phyloP scores from a whole-genome alignment of 1,140 invertebrate genomes.

The Camponotus pennsylvanicus region DNA sequence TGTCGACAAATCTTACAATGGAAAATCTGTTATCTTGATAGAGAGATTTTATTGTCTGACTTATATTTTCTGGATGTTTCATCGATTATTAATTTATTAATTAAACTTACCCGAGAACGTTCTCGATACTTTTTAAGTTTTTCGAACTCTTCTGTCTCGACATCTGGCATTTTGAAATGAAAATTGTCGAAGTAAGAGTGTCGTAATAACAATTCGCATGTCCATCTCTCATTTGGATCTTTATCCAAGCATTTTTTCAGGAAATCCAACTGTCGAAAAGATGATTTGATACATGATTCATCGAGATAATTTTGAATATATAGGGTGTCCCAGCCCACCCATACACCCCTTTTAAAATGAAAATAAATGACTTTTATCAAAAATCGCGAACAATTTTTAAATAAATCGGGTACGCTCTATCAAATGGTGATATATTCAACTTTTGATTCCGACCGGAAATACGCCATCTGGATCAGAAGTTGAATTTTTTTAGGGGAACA shows the following conservation, averaged over 20 bases:
- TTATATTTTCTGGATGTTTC: background rate
- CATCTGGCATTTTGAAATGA: conserved; percentile 91
- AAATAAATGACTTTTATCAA: too few species aligned
- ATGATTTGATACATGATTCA: background rate
- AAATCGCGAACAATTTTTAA: too few species aligned
- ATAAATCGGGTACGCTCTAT: too few species aligned
- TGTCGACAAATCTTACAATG: background rate
- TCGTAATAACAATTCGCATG: conserved; percentile 95
- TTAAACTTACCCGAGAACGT: conserved; percentile 87
- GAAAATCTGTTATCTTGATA: background rate
- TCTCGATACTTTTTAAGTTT: conserved; percentile 88
- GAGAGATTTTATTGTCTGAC: background rate
- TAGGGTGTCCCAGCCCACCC: too few species aligned
- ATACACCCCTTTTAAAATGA: too few species aligned
- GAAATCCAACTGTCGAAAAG: conserved; percentile 91
- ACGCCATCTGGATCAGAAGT: too few species aligned
- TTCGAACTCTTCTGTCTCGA: conserved; percentile 91
- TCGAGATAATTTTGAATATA: background rate
- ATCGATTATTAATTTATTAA: background rate
- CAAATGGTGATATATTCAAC: too few species aligned
- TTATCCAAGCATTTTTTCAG: conserved; percentile 98
- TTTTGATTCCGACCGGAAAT: too few species aligned
- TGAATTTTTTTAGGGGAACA: too few species aligned
- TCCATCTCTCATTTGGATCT: conserved; percentile 96
- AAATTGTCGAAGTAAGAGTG: conserved; percentile 96